Evolutionary conservation across 1,140 invertebrate species (phyloP).

Genomic region (Leptopilina clavipes): DNA sequence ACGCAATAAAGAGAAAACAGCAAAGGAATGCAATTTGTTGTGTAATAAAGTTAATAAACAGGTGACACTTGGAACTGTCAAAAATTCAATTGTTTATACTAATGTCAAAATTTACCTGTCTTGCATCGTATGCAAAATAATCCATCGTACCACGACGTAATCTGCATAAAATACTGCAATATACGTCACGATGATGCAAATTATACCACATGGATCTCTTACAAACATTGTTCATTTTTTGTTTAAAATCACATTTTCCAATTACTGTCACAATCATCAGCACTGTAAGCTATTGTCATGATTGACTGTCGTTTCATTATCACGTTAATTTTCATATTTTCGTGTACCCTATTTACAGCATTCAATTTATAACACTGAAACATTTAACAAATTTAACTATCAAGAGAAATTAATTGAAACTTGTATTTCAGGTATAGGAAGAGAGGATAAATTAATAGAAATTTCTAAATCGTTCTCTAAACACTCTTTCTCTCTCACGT

Average conservation of each 20-base stretch:
- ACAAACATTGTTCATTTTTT: slow-evolving; percentile 75
- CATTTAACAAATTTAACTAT: too few relatives aligned
- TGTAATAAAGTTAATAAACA: slow-evolving; percentile 14
- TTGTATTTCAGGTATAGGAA: too few relatives aligned
- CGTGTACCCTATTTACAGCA: too few relatives aligned
- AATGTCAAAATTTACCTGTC: slow-evolving; percentile 79
- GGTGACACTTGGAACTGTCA: slow-evolving; percentile 24
- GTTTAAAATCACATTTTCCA: slow-evolving; percentile 29
- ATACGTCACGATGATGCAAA: slow-evolving; percentile 90
- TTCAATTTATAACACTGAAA: too few relatives aligned
- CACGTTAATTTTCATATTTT: neutral
- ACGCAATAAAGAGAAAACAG: too few relatives aligned
- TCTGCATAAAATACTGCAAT: slow-evolving; percentile 90
- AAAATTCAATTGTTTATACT: neutral
- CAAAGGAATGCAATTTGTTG: neutral
- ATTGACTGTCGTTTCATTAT: slow-evolving; percentile 18
- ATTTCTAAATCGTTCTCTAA: too few relatives aligned
- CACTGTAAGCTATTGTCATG: neutral
- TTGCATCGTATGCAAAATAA: slow-evolving; percentile 88
- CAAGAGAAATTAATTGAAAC: too few relatives aligned
- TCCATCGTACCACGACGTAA: slow-evolving; percentile 91
- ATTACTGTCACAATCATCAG: neutral
- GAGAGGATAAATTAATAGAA: too few relatives aligned
- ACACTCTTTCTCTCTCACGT: too few relatives aligned
- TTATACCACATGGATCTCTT: slow-evolving; percentile 90